Base-by-base conservation (phyloP, 1,140 invertebrate genomes). In the Leptinotarsa undecemlineata region DNA sequence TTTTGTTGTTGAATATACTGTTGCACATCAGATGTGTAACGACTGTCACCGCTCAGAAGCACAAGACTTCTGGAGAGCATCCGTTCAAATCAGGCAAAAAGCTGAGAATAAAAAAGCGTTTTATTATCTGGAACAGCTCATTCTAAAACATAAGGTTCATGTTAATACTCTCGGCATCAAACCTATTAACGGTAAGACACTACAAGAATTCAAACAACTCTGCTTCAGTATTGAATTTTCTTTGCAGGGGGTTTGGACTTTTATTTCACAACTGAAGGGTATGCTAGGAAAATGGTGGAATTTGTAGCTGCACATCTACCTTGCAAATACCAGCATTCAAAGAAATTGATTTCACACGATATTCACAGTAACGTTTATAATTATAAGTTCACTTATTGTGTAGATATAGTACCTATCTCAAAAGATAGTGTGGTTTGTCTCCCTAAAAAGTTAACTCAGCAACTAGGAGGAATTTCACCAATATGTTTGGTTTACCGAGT, bases 291-390 rank as follows among this genome's bases (percentile, higher is more conserved):
- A 90, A 91, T 99, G 90, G 91, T 99, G 4, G 96, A 99, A 82
- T 99, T 99, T 84, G 85, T 99, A 2, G 85, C 88, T 71, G 89
- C 94, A 17, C 92, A 97, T 74, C 90, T 99, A 67, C 98, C 98
- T 3, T 92, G 91, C 81, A 92, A 93, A 82, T 94, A 92, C 84
- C 91, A 94, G 74, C 92, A 94, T 80, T 97, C 97, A 0, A 97
- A 99, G 85, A 96, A 98, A 82, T 88, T 99, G 14, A 94, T 99
- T 78, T 99, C 98, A 2, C 98, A 99, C 83, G 98, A 99, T 86
- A 94, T 96, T 48, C 95, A 97, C 84, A 99, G 94, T 83, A 99
- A 99, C 84, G 91, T 93, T 48, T 99, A 95, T 85, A 99, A 99
- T 85, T 99, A 99, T 85, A 99, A 99, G 86, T 95, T 94, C 82